Evolutionary conservation across 2,888 invertebrate genomes (phyloP).

Genomic region (Mythimna albipuncta): DNA sequence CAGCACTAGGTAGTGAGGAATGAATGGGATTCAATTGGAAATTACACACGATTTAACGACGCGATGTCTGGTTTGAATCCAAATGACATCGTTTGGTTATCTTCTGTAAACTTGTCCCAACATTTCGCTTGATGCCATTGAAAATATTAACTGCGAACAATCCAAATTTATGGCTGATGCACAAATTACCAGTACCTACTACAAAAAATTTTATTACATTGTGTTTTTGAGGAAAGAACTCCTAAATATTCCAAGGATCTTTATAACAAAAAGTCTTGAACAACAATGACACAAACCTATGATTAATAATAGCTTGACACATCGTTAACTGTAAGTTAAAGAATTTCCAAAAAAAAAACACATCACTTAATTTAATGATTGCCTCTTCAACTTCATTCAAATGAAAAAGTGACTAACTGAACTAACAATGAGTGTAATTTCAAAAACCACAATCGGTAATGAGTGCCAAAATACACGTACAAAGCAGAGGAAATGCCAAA

Average conservation of each 20-base stretch:
- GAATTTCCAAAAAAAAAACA: constrained; percentile 47
- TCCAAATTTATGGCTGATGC: background rate
- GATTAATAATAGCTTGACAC: constrained; percentile 55
- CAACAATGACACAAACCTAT: constrained; percentile 52
- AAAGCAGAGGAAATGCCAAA: constrained; percentile 50
- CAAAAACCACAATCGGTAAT: constrained; percentile 57
- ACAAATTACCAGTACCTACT: background rate
- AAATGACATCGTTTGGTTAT: constrained; percentile 48
- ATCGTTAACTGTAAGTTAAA: constrained; percentile 49
- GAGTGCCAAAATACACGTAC: constrained; percentile 43
- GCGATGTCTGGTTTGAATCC: constrained; percentile 57
- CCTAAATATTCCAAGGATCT: constrained; percentile 1
- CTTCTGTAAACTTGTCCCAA: constrained; percentile 30
- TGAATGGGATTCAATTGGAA: constrained; percentile 35
- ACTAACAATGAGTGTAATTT: constrained; percentile 53
- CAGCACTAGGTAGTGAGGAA: background rate
- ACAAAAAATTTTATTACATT: background rate
- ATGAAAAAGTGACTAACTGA: constrained; percentile 47
- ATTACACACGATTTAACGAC: constrained; percentile 36
- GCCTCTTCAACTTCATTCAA: constrained; percentile 40
- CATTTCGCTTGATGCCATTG: constrained; percentile 29
- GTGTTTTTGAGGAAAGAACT: background rate
- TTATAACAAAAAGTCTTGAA: constrained; percentile 34
- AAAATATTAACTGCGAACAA: background rate
- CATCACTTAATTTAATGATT: constrained; percentile 35